phyloP scores from a whole-genome alignment of 2,113 vertebrate species.

The Abramis brama region DNA sequence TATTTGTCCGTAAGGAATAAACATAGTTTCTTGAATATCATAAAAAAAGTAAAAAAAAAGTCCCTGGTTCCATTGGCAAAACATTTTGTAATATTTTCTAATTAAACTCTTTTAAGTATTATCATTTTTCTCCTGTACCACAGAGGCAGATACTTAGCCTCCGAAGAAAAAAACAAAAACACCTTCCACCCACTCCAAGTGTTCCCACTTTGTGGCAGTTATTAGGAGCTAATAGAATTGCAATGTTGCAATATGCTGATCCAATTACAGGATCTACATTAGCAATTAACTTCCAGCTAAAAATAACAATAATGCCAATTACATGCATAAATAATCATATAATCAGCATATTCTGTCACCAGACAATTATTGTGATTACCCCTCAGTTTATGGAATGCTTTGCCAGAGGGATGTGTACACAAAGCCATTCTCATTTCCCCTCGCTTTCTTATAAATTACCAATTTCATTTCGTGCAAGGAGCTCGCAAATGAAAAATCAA shows the following conservation, averaged over 20 bases:
- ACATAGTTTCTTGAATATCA: neutral
- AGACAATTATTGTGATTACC: conserved; percentile 84
- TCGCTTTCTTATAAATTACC: conserved; percentile 60
- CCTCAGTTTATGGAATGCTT: conserved; percentile 79
- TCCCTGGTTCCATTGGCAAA: neutral
- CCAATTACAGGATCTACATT: conserved; percentile 85
- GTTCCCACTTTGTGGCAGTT: conserved; percentile 82
- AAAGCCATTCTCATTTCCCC: conserved; percentile 78
- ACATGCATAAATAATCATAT: conserved; percentile 84
- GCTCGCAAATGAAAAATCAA: conserved; percentile 45
- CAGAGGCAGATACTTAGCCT: conserved; percentile 74
- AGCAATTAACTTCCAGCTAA: conserved; percentile 86
- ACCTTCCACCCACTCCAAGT: conserved; percentile 79
- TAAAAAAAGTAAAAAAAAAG: neutral
- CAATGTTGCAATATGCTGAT: conserved; percentile 82
- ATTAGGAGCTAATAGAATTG: conserved; percentile 85
- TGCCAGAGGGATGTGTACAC: conserved; percentile 78
- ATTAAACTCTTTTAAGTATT: conserved; percentile 43
- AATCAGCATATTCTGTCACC: conserved; percentile 84
- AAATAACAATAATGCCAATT: conserved; percentile 87
- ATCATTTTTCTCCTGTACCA: conserved; percentile 60
- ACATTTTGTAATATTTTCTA: conserved; percentile 31
- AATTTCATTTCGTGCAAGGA: conserved; percentile 55
- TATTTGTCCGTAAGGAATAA: neutral
- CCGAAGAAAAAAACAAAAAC: conserved; percentile 57